These are phyloP conservation scores for Schrankia costaestrigalis DNA, from an alignment of 2,888 invertebrate species.

Conservation along the genomic window DNA sequence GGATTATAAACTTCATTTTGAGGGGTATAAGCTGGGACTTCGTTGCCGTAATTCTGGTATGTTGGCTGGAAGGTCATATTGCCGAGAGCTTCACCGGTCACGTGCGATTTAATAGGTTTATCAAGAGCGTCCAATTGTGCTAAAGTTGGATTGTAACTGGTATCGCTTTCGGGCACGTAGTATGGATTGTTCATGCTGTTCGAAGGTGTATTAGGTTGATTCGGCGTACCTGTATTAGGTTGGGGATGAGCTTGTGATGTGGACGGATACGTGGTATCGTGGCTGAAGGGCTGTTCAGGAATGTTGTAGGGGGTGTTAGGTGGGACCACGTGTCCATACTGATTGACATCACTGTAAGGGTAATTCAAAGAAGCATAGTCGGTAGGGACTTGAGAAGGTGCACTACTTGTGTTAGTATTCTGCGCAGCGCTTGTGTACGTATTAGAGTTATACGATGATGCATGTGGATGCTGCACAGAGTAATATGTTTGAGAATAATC, in stretches of 20 bases:
- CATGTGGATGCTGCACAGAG: conserved; percentile 59
- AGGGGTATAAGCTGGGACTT: conserved; percentile 14
- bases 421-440: conserved; percentile 59
- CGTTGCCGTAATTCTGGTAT: conserved; percentile 33
- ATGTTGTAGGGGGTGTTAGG: conserved; percentile 40
- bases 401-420: conserved; percentile 48
- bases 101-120: conserved; percentile 70
- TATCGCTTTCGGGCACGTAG: conserved; percentile 26
- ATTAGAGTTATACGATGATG: conserved; percentile 49
- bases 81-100: conserved; percentile 63
- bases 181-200: conserved; percentile 36
- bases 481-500: conserved; percentile 67
- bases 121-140: conserved; percentile 59
- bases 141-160: conserved; percentile 38
- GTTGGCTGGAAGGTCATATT: conserved; percentile 30
- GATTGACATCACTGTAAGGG: conserved; percentile 27
- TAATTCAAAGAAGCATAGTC: conserved; percentile 53
- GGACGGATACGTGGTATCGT: conserved; percentile 43
- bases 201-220: conserved; percentile 31
- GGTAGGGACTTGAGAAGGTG: conserved; percentile 46
- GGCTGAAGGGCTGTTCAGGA: conserved; percentile 41
- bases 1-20: conserved; percentile 40
- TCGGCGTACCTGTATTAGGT: conserved; percentile 39
- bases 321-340: conserved; percentile 2
- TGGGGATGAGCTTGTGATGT: conserved; percentile 55